Base-by-base conservation (phyloP, 2,797 vertebrate genomes). In the Vespertilio murinus region DNA sequence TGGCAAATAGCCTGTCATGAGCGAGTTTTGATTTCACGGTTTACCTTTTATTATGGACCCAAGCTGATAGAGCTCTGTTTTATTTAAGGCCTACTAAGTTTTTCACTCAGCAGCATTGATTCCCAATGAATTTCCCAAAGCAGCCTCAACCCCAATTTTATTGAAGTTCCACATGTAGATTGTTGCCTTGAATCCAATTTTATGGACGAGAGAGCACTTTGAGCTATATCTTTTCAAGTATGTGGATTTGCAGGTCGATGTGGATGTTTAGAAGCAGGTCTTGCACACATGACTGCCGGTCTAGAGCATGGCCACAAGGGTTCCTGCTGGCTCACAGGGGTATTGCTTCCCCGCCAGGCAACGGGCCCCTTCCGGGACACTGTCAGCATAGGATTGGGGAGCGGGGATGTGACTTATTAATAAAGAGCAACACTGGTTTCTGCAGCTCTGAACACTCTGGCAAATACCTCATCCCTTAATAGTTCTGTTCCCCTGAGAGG, bases 241-340 rank as follows among this genome's bases (percentile, higher is more conserved):
- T 35, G 12, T 7, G 23, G 11, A 18, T 14, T 5, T 25, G 20
- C 10, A 38, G 45, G 8, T 10, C 16, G 6, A 2, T 2, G 6
- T 8, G 28, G 54, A 38, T 7, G 2, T 30, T 35, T 0, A 0
- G 20, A 40, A 20, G 38, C 28, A 5, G 22, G 25, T 23, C 52
- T 81, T 49, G 22, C 12, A 14, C 61, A 35, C 2, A 1, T 14
- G 6, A 23, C 82, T 33, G 5, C 13, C 6, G 17, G 28, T 13
- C 5, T 28, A 25, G 45, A 10, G 22, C 0, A 6, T 3, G 22
- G 25, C 67, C 1, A 0, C 14, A 0, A 10, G 10, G 4, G 0
- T n/a, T 22, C 2, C 3, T 16, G 6, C 9, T 2, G 11, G 30
- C 18, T 35, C 10, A 5, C 7, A 18, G 40, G 20, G 4, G 0